Conservation (phyloP, 2,797 vertebrate genomes). For the Acipenser oxyrinchus region DNA sequence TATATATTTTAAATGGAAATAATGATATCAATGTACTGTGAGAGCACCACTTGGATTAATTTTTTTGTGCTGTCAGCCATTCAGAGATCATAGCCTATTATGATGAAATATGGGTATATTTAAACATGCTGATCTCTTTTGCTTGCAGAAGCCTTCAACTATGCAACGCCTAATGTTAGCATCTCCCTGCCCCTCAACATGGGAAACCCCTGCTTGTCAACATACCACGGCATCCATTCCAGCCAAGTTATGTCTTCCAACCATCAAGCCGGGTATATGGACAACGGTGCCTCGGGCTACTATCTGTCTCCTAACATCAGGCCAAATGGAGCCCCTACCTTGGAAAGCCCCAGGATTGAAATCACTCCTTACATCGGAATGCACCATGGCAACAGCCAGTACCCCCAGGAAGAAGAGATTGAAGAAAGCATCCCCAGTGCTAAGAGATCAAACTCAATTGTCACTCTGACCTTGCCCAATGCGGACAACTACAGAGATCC, state of each 20-base stretch:
- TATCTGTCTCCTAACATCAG: constrained; percentile 63
- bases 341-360: constrained; percentile 94
- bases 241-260: constrained; percentile 61
- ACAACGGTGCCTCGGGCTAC: constrained; percentile 60
- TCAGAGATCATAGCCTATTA: neutral
- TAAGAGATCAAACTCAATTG: constrained; percentile 73
- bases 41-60: neutral
- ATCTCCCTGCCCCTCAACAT: constrained; percentile 68
- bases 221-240: constrained; percentile 80
- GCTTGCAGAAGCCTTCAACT: constrained; percentile 81
- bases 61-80: neutral
- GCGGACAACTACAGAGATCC: constrained; percentile 87
- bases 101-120: too few species aligned
- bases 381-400: constrained; percentile 61
- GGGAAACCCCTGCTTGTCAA: constrained; percentile 67
- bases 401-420: constrained; percentile 66
- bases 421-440: constrained; percentile 65
- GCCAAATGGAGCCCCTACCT: constrained; percentile 72
- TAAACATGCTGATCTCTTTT: constrained; percentile 28
- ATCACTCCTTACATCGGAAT: constrained; percentile 83
- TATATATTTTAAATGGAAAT: neutral
- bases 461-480: constrained; percentile 79
- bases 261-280: constrained; percentile 68
- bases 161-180: constrained; percentile 62
- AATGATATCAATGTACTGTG: neutral